Percentiles rank a stretch among this genome's conserved stretches.
phyloP scores from a whole-genome alignment of 2,113 vertebrate species.

The Carassius auratus region DNA sequence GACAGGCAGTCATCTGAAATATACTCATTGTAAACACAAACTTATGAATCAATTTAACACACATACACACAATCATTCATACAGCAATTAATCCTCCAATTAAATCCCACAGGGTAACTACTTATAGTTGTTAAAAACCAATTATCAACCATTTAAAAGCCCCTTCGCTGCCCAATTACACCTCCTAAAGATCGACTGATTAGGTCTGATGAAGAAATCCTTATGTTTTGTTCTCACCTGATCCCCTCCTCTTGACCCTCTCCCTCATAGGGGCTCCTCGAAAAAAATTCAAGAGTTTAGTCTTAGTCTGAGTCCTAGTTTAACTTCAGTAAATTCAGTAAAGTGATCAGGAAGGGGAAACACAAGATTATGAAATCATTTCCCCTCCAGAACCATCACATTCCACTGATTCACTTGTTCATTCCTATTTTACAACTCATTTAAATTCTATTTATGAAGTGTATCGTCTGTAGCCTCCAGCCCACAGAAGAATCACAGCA shows the following conservation, averaged over 20 bases:
- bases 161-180: constrained; percentile 64
- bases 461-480: background rate
- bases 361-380: constrained; percentile 12
- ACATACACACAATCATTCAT: constrained; percentile 45
- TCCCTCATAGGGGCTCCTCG: constrained; percentile 94
- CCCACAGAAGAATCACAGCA: background rate
- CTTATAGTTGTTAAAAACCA: background rate
- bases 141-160: constrained; percentile 5
- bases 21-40: constrained; percentile 1
- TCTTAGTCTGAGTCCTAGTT: constrained; percentile 50
- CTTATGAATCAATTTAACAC: background rate
- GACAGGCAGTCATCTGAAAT: constrained; percentile 2
- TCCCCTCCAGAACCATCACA: background rate
- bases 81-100: constrained; percentile 63
- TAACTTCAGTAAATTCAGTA: background rate
- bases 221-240: constrained; percentile 84
- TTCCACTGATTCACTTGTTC: constrained; percentile 8
- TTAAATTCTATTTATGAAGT: background rate
- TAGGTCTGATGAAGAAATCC: constrained; percentile 60
- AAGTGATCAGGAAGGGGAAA: constrained; percentile 15
- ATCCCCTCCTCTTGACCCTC: constrained; percentile 90
- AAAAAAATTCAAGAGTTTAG: constrained; percentile 82
- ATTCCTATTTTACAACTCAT: background rate
- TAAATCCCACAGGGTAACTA: constrained; percentile 5
- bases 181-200: constrained; percentile 62